phyloP scores from a whole-genome alignment of 2,888 invertebrate species.

The Meiosimyza platycephala region DNA sequence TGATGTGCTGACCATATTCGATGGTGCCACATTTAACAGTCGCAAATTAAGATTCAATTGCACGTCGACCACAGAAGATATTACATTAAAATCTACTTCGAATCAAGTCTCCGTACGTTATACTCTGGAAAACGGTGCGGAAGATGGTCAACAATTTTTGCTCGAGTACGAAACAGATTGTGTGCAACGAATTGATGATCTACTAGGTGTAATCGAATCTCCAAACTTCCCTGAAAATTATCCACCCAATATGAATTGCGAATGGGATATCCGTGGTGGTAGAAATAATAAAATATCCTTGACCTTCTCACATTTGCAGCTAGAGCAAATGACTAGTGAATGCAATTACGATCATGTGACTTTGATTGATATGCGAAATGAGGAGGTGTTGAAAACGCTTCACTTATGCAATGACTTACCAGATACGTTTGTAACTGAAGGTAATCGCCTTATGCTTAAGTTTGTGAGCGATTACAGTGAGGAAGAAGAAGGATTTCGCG shows the following conservation, averaged over 20 bases:
- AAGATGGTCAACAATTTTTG: slow-evolving; percentile 51
- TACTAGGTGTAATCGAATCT: slow-evolving; percentile 85
- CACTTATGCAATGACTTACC: slow-evolving; percentile 50
- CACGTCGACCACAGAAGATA: slow-evolving; percentile 24
- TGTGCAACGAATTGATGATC: slow-evolving; percentile 43
- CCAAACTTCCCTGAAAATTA: slow-evolving; percentile 85
- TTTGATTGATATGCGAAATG: slow-evolving; percentile 66
- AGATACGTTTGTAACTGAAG: slow-evolving; percentile 52
- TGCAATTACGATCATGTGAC: slow-evolving; percentile 75
- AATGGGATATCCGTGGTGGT: slow-evolving; percentile 81
- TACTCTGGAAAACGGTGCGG: slow-evolving; percentile 41
- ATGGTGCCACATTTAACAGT: slow-evolving; percentile 53
- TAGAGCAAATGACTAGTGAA: slow-evolving; percentile 66
- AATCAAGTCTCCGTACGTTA: slow-evolving; percentile 59
- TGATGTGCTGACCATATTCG: slow-evolving; percentile 68
- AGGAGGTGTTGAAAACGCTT: slow-evolving; percentile 58
- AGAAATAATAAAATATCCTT: slow-evolving; percentile 82
- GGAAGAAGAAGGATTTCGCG: slow-evolving; percentile 77
- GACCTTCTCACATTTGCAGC: slow-evolving; percentile 82
- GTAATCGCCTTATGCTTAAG: slow-evolving; percentile 67
- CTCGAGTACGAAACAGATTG: slow-evolving; percentile 58
- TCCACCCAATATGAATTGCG: slow-evolving; percentile 75
- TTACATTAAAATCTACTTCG: slow-evolving; percentile 49
- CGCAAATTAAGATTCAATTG: slow-evolving; percentile 50
- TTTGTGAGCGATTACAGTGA: slow-evolving; percentile 74